phyloP scores from a whole-genome alignment of 92 coral and sea anemone genomes.

The Zoanthus gigantus region DNA sequence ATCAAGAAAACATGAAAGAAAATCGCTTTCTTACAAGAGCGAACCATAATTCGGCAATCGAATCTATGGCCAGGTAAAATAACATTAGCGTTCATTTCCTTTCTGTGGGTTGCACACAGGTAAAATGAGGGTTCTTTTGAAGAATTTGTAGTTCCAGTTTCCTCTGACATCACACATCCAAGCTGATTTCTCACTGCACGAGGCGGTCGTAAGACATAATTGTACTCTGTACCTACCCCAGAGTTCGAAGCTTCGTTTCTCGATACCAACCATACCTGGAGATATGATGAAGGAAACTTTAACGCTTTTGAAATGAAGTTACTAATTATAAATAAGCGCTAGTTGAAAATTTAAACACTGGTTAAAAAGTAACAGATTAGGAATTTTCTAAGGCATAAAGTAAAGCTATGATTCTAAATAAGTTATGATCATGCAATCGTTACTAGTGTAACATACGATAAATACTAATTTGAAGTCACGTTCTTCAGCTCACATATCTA shows the following conservation, averaged over 20 bases:
- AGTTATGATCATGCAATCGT: too few relatives aligned
- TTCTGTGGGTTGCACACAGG: conserved; percentile 42
- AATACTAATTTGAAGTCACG: too few relatives aligned
- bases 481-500: too few relatives aligned
- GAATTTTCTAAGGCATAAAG: too few relatives aligned
- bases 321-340: not conserved
- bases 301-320: not conserved
- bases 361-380: too few relatives aligned
- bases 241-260: not conserved
- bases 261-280: conserved; percentile 56
- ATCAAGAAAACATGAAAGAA: too few relatives aligned
- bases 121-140: conserved; percentile 60
- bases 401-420: too few relatives aligned
- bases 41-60: conserved; percentile 60
- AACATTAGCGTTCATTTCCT: conserved; percentile 52
- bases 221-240: not conserved
- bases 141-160: conserved; percentile 14
- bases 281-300: not conserved
- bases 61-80: conserved; percentile 56
- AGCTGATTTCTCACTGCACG: conserved; percentile 53
- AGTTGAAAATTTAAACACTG: too few relatives aligned
- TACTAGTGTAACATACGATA: too few relatives aligned
- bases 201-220: conserved; percentile 48
- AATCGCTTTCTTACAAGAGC: conserved; percentile 48
- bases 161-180: conserved; percentile 32